Conservation (phyloP, 2,888 invertebrate species). For the Agrochola lota region DNA sequence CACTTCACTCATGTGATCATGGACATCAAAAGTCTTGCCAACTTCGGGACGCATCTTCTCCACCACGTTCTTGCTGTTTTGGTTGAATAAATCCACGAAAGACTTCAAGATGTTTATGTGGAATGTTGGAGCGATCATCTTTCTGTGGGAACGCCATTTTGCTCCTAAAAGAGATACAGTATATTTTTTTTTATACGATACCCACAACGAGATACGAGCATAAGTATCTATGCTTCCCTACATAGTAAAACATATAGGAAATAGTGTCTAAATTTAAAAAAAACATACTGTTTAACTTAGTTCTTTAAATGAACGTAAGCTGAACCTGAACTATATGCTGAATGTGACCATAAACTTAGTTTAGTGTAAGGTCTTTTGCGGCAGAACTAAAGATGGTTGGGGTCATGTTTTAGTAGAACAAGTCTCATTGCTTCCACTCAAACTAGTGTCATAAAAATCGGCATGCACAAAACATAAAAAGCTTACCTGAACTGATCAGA, state of each 20-base stretch:
- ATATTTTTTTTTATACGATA: neutral
- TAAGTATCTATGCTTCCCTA: neutral
- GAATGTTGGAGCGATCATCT: conserved; percentile 95
- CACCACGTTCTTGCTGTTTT: conserved; percentile 92
- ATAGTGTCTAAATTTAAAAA: neutral
- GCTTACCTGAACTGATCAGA: conserved; percentile 92
- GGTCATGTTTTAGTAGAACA: neutral
- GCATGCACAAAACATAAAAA: neutral
- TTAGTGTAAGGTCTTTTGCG: neutral
- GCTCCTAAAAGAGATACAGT: conserved; percentile 85
- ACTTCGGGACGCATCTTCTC: conserved; percentile 90
- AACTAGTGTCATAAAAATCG: neutral
- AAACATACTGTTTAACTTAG: neutral
- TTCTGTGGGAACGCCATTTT: conserved; percentile 94
- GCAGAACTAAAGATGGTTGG: neutral
- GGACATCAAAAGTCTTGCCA: conserved; percentile 92
- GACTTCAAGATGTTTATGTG: conserved; percentile 95
- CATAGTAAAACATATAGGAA: neutral
- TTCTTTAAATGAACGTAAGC: no score
- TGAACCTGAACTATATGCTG: neutral
- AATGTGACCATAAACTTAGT: neutral
- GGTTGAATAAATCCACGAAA: conserved; percentile 93
- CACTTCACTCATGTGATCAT: conserved; percentile 93
- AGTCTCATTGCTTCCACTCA: neutral
- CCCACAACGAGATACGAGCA: neutral